phyloP scores from a whole-genome alignment of 1,140 invertebrate genomes.

The Acyrthosiphon pisum region DNA sequence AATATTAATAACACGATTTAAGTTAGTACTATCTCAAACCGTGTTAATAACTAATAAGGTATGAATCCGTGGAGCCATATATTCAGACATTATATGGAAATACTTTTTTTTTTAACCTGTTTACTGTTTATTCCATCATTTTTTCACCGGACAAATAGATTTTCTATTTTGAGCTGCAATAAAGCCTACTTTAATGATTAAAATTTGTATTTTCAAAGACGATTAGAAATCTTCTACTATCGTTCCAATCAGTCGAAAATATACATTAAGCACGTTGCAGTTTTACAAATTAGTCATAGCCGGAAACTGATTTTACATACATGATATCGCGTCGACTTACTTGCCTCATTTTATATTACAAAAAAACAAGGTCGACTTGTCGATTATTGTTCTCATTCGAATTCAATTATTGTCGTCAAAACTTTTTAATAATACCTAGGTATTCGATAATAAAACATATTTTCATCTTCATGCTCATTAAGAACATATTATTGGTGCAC shows the following conservation, averaged over 20 bases:
- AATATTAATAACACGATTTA: neutral
- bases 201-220: neutral
- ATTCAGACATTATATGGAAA: neutral
- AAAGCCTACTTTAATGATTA: conserved; percentile 10
- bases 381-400: conserved; percentile 6
- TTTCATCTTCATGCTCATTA: too few species aligned
- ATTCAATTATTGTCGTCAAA: neutral
- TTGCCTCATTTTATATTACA: conserved; percentile 12
- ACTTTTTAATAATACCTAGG: neutral
- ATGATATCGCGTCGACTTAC: conserved; percentile 3
- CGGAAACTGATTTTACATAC: conserved; percentile 34
- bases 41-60: neutral
- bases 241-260: conserved; percentile 11
- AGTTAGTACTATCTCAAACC: too few species aligned
- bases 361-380: neutral
- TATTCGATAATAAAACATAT: neutral
- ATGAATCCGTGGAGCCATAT: neutral
- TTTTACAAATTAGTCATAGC: conserved; percentile 35
- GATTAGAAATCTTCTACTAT: conserved; percentile 16
- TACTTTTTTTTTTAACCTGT: neutral
- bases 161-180: neutral
- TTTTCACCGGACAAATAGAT: neutral
- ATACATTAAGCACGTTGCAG: neutral
- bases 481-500: neutral
- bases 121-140: neutral